Evolutionary conservation across 2,113 vertebrate species (phyloP), one percentile per base, ranked within the genome.

Genomic region (Megaptera novaeangliae): DNA sequence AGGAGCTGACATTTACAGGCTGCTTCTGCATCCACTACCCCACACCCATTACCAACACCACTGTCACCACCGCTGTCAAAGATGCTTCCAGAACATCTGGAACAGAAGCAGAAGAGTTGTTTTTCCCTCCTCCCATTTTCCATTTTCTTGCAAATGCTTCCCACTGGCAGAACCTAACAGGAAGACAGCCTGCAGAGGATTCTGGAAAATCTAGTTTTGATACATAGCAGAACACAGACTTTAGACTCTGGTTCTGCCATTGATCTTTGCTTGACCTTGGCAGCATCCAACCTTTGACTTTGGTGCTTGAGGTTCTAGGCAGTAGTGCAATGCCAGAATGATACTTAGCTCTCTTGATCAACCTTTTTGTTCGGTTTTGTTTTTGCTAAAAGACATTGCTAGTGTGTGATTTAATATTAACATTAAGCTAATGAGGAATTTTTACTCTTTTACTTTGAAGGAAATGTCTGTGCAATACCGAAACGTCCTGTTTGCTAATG

Each of bases 401-500:
- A n/a, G 3, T 69, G 4, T 81, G 6, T 41, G 20, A 83, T 44
- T 46, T 84, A 66, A 71, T 78, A 63, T 23, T 44, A 57, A 74
- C 21, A 52, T 55, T 66, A 87, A 96, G 41, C 41, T 96, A 96
- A 97, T 46, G 5, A 34, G 55, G 29, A 90, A 59, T 91, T 97
- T 97, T 71, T 96, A 46, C 87, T 80, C 55, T 91, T 96, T 98
- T 93, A 25, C 95, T 92, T 96, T 95, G 68, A 96, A 98, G 96
- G 89, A 96, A 88, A 18, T 84, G 97, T 91, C 98, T 90, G 74
- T 91, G 87, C 78, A 95, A 71, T 98, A 98, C 39, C 88, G 75
- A 0, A 0, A 94, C n/a, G 96, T 8, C 1, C 15, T 81, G 27
- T 98, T 98, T 96, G 97, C 92, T 72, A 96, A 57, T 23, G 97